Evolutionary conservation across 2,113 vertebrate genomes (phyloP).

Genomic region (Microtus ochrogaster): DNA sequence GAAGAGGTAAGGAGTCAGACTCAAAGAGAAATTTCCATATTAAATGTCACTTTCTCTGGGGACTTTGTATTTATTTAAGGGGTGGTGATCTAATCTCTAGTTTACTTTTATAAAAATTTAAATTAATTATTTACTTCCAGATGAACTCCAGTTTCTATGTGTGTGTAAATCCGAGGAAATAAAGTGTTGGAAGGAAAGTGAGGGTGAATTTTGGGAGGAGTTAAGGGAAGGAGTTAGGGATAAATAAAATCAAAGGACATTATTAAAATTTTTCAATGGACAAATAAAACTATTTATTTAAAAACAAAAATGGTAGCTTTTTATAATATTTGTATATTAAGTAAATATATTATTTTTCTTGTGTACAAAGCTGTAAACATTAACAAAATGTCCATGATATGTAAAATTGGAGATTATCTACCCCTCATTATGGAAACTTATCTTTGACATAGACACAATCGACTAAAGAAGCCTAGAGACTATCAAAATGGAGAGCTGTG

Average conservation of each 20-base stretch:
- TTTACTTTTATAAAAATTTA: neutral
- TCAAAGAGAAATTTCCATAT: neutral
- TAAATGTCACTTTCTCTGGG: neutral
- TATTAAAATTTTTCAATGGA: neutral
- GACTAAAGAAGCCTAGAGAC: neutral
- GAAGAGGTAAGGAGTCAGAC: fast-evolving
- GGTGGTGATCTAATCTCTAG: neutral
- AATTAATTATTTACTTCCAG: neutral
- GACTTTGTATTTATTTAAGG: neutral
- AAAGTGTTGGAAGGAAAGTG: neutral
- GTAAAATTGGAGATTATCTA: neutral
- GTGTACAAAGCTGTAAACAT: neutral
- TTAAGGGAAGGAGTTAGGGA: neutral
- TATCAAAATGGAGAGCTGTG: neutral
- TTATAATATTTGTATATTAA: neutral
- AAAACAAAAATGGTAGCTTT: slow-evolving; percentile 24
- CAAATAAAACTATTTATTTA: neutral
- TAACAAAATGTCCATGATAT: slow-evolving; percentile 1
- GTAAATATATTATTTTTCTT: neutral
- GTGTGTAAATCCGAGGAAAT: neutral
- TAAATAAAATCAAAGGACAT: neutral
- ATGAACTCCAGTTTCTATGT: neutral
- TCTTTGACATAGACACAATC: neutral
- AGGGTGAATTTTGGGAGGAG: neutral
- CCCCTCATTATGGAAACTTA: neutral